Conservation (phyloP, 1,140 invertebrate species). For the Eumaeus atala region DNA sequence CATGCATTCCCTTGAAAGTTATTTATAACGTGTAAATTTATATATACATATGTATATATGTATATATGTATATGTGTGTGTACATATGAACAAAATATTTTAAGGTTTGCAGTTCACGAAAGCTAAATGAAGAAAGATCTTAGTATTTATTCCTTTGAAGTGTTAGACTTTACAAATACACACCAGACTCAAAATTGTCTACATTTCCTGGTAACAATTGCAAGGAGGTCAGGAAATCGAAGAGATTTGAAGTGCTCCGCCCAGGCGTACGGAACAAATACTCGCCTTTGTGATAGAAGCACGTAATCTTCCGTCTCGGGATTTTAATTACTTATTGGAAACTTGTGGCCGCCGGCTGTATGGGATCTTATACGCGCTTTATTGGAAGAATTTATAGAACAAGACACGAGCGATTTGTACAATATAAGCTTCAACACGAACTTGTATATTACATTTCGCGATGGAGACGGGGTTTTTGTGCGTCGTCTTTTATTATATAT, state of each 20-base stretch:
- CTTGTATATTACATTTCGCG: too few species aligned
- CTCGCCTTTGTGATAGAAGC: slow-evolving; percentile 50
- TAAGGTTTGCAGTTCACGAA: too few species aligned
- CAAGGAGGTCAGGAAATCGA: slow-evolving; percentile 42
- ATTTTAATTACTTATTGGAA: slow-evolving; percentile 74
- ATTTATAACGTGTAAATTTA: too few species aligned
- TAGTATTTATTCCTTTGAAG: background rate
- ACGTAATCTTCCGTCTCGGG: slow-evolving; percentile 63
- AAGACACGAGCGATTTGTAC: slow-evolving; percentile 8
- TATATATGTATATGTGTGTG: too few species aligned
- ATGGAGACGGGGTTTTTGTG: too few species aligned
- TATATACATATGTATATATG: too few species aligned
- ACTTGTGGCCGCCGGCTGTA: slow-evolving; percentile 68
- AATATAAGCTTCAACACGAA: too few species aligned
- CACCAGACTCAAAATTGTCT: slow-evolving; percentile 18
- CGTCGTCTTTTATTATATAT: too few species aligned
- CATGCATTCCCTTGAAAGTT: too few species aligned
- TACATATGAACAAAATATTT: too few species aligned
- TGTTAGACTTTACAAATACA: background rate
- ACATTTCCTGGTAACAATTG: slow-evolving; percentile 30
- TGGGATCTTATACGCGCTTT: slow-evolving; percentile 55
- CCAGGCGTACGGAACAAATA: slow-evolving; percentile 57
- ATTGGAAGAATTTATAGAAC: slow-evolving; percentile 54
- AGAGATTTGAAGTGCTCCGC: slow-evolving; percentile 47
- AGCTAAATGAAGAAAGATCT: too few species aligned